Percentiles rank a stretch among this genome's conserved stretches.
These are phyloP conservation scores for Spinibarbus caldwelli DNA, from an alignment of 2,797 vertebrate genomes.

Conservation along the genomic window DNA sequence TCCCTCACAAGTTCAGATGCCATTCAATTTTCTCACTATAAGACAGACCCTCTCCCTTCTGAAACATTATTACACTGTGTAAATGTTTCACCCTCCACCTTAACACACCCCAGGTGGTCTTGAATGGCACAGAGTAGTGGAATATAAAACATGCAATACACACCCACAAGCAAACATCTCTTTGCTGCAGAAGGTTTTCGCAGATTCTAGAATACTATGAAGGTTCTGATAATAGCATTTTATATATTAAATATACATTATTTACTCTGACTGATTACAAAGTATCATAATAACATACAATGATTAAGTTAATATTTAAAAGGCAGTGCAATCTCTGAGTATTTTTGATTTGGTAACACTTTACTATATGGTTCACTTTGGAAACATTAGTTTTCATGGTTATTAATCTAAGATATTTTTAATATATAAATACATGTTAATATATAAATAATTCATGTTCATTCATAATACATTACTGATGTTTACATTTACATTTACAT, in stretches of 20 bases:
- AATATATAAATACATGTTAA: neutral
- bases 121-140: constrained; percentile 79
- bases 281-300: neutral
- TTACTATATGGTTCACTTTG: neutral
- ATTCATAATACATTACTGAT: too few relatives aligned
- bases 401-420: neutral
- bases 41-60: constrained; percentile 72
- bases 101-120: constrained; percentile 69
- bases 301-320: neutral
- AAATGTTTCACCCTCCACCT: constrained; percentile 80
- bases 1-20: constrained; percentile 77
- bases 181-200: constrained; percentile 76
- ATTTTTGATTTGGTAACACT: constrained; percentile 8
- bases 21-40: constrained; percentile 81
- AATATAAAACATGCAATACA: constrained; percentile 69
- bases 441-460: neutral
- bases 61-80: constrained; percentile 82
- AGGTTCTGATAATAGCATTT: constrained; percentile 59
- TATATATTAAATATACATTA: neutral
- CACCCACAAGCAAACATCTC: constrained; percentile 61
- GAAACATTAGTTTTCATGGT: neutral
- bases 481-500: too few relatives aligned
- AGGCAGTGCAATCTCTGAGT: neutral
- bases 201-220: constrained; percentile 69
- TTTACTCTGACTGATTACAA: neutral